Evolutionary conservation across 2,888 invertebrate species (phyloP).

Genomic region (Tachina grossa): DNA sequence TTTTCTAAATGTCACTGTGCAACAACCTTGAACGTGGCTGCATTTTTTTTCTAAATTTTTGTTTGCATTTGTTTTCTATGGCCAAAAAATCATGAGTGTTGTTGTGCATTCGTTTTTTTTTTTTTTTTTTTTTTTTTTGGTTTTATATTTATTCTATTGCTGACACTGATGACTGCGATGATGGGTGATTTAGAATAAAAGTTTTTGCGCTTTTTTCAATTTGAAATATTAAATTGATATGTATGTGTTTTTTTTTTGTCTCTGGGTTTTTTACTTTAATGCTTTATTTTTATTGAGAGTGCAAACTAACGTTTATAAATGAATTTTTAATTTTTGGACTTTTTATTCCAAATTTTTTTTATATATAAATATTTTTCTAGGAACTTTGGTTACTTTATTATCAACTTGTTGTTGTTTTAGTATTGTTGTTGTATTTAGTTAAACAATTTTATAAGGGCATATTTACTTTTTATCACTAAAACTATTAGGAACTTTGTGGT

Average conservation of each 20-base stretch:
- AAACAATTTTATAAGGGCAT: constrained; percentile 13
- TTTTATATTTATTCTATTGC: constrained; percentile 43
- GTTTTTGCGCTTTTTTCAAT: constrained; percentile 27
- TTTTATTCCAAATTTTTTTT: constrained; percentile 26
- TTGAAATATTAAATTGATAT: constrained; percentile 39
- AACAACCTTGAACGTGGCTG: constrained; percentile 66
- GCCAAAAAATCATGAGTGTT: background rate
- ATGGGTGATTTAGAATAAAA: constrained; percentile 47
- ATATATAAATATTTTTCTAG: constrained; percentile 38
- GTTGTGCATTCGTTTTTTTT: constrained; percentile 15
- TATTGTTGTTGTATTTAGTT: constrained; percentile 19
- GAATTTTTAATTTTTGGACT: constrained; percentile 19
- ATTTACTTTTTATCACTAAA: constrained; percentile 57
- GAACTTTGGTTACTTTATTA: constrained; percentile 63
- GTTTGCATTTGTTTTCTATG: background rate
- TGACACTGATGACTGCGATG: constrained; percentile 16
- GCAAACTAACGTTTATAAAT: constrained; percentile 50
- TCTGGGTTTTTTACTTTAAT: background rate
- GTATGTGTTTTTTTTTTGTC: background rate
- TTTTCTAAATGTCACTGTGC: constrained; percentile 51
- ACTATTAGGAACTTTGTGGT: constrained; percentile 63
- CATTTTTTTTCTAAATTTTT: background rate
- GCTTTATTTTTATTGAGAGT: constrained; percentile 6
- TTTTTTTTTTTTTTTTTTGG: too few relatives aligned
- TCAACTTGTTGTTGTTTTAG: constrained; percentile 19